A percentile compares a stretch with the other conserved stretches of the same genome.
phyloP scores from a whole-genome alignment of 2,797 vertebrate species.

The Melanotaenia parkinsoni region DNA sequence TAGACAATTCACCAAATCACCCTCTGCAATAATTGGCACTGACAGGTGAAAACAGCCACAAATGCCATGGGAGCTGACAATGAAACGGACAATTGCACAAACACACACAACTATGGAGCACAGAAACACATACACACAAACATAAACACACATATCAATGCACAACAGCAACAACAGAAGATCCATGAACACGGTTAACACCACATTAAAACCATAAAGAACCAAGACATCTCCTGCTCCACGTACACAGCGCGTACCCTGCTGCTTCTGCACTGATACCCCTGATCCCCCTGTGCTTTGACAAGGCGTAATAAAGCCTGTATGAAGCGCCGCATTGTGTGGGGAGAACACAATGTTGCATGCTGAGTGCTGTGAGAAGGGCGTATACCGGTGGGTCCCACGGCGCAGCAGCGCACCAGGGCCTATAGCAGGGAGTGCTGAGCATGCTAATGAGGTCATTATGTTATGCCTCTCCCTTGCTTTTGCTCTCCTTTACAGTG shows the following conservation, averaged over 20 bases:
- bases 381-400: slow-evolving; percentile 83
- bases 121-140: slow-evolving; percentile 25
- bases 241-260: slow-evolving; percentile 63
- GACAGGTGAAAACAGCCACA: slow-evolving; percentile 74
- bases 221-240: slow-evolving; percentile 65
- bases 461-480: slow-evolving; percentile 79
- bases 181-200: slow-evolving; percentile 63
- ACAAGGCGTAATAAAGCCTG: slow-evolving; percentile 83
- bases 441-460: slow-evolving; percentile 89
- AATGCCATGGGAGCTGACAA: slow-evolving; percentile 63
- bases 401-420: slow-evolving; percentile 82
- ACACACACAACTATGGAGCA: slow-evolving; percentile 36
- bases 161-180: slow-evolving; percentile 53
- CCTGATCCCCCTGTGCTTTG: slow-evolving; percentile 79
- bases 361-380: slow-evolving; percentile 86
- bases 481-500: slow-evolving; percentile 79
- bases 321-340: slow-evolving; percentile 84
- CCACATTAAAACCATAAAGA: slow-evolving; percentile 79
- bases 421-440: slow-evolving; percentile 82
- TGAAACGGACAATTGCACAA: slow-evolving; percentile 63
- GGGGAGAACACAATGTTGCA: slow-evolving; percentile 83
- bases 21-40: slow-evolving; percentile 69
- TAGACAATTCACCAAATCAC: slow-evolving; percentile 50
- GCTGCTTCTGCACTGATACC: slow-evolving; percentile 74
- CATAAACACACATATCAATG: slow-evolving; percentile 47